phyloP scores from a whole-genome alignment of 2,113 vertebrate genomes.

The Coreoperca whiteheadi region DNA sequence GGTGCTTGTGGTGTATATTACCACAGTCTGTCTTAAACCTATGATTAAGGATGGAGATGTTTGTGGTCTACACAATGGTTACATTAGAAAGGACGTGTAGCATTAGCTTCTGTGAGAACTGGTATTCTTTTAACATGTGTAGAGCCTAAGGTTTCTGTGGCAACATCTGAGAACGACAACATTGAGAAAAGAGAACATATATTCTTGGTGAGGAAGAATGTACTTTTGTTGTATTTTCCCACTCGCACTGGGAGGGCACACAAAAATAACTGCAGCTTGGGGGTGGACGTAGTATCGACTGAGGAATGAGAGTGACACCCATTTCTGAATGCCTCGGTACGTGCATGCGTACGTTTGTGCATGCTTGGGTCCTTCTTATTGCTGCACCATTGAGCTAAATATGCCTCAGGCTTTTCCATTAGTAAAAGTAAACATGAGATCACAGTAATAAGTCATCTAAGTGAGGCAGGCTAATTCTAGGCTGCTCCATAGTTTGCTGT shows the following conservation, averaged over 20 bases:
- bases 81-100: not conserved
- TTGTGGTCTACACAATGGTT: constrained; percentile 7
- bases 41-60: not conserved
- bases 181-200: constrained; percentile 21
- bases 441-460: constrained; percentile 31
- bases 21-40: not conserved
- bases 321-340: constrained; percentile 55
- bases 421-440: constrained; percentile 56
- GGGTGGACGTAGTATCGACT: constrained; percentile 61
- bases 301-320: constrained; percentile 73
- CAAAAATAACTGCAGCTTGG: constrained; percentile 73
- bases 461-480: constrained; percentile 22
- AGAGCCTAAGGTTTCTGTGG: not conserved
- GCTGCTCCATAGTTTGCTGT: not conserved
- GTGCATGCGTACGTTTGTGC: constrained; percentile 17
- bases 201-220: constrained; percentile 22
- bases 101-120: constrained; percentile 5
- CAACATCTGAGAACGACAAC: constrained; percentile 1
- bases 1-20: constrained; percentile 1
- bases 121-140: not conserved
- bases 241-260: constrained; percentile 53
- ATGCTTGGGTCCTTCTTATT: constrained; percentile 19
- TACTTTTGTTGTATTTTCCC: constrained; percentile 54
- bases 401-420: constrained; percentile 44
- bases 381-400: constrained; percentile 39